phyloP scores from a whole-genome alignment of 2,888 invertebrate genomes.

The Caenorhabditis angaria region DNA sequence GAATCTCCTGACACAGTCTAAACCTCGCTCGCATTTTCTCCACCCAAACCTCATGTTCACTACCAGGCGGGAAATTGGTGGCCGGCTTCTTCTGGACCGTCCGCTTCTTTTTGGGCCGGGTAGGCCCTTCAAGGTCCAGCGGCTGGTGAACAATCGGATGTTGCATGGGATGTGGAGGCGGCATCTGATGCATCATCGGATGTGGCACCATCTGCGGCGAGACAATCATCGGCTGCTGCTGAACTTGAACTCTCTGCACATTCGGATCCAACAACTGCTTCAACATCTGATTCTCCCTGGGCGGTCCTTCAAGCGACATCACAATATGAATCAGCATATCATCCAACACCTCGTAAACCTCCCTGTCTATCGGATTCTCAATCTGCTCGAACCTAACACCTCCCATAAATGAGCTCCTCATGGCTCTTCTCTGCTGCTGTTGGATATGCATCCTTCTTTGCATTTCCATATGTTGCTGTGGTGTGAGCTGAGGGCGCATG shows the following conservation, averaged over 20 bases:
- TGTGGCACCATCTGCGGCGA: constrained; percentile 14
- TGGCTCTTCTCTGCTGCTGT: constrained; percentile 20
- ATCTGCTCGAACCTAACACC: constrained; percentile 25
- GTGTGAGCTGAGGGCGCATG: neutral
- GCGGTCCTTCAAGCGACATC: constrained; percentile 8
- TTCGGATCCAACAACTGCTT: constrained; percentile 17
- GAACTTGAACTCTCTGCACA: too few relatives aligned
- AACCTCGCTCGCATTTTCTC: constrained; percentile 54
- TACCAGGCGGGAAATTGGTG: constrained; percentile 14
- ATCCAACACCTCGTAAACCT: constrained; percentile 52
- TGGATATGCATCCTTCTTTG: neutral
- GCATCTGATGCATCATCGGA: constrained; percentile 11
- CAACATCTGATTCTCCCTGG: constrained; percentile 6
- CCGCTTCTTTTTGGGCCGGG: constrained; percentile 66
- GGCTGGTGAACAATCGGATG: constrained; percentile 11
- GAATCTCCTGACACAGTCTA: constrained; percentile 40
- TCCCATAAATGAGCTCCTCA: constrained; percentile 14
- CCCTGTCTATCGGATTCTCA: constrained; percentile 18
- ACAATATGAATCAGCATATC: constrained; percentile 38
- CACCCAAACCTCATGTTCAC: constrained; percentile 48
- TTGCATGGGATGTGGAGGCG: constrained; percentile 10
- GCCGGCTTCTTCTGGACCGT: constrained; percentile 55
- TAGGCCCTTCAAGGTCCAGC: constrained; percentile 20
- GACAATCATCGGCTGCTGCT: too few relatives aligned
- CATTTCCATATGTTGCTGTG: neutral